phyloP scores from a whole-genome alignment of 2,888 invertebrate genomes.

The Thera britannica region DNA sequence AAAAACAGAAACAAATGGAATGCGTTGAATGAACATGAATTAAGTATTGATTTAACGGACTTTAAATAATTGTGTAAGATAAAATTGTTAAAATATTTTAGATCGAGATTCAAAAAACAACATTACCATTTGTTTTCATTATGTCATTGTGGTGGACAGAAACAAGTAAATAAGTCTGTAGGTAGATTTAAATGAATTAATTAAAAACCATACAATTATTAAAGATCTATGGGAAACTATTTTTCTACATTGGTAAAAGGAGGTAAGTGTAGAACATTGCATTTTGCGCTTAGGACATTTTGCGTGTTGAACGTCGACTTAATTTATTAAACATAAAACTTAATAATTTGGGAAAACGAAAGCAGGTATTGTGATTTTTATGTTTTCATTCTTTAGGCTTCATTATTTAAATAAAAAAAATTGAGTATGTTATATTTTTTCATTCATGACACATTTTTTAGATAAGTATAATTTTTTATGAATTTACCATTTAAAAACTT shows the following conservation, averaged over 20 bases:
- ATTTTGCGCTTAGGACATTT: no score
- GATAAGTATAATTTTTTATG: no score
- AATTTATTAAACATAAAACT: no score
- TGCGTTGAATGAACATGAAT: slow-evolving; percentile 26
- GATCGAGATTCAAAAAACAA: slow-evolving; percentile 21
- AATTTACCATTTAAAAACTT: not conserved
- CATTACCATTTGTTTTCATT: slow-evolving; percentile 24
- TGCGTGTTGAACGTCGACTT: no score
- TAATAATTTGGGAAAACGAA: no score
- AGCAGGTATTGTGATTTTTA: no score
- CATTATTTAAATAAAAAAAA: not conserved
- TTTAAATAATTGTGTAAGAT: slow-evolving; percentile 27
- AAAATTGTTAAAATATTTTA: slow-evolving; percentile 27
- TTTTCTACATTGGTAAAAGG: not conserved
- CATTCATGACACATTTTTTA: no score
- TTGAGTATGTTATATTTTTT: no score
- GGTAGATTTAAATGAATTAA: not conserved
- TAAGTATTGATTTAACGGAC: slow-evolving; percentile 28
- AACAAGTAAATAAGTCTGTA: not conserved
- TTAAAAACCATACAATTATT: not conserved
- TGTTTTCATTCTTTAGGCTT: no score
- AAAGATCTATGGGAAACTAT: not conserved
- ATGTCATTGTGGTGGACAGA: slow-evolving; percentile 15
- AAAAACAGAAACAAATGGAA: slow-evolving; percentile 17
- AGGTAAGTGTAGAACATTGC: no score